Percentiles rank a stretch among this genome's conserved stretches.
Evolutionary conservation across 2,113 vertebrate genomes (phyloP).

Genomic region (Notarius lentiginosus): DNA sequence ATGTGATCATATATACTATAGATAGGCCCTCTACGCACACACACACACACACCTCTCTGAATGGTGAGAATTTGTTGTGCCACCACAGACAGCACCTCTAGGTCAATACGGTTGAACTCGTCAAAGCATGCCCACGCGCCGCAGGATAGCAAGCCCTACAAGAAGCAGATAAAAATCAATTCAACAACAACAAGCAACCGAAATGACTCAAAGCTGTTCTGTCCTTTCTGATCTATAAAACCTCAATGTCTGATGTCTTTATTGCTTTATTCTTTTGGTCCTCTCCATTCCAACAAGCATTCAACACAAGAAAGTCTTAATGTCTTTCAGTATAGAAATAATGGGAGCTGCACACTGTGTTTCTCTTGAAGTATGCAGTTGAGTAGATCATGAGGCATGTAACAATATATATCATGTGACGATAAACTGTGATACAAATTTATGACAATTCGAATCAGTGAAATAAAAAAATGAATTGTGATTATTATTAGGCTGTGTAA

Average conservation of each 20-base stretch:
- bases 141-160: slow-evolving; percentile 83
- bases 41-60: slow-evolving; percentile 67
- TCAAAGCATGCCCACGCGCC: slow-evolving; percentile 94
- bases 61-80: slow-evolving; percentile 94
- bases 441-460: too few species aligned
- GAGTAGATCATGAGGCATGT: neutral
- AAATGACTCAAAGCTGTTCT: neutral
- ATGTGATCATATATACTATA: neutral
- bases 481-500: too few species aligned
- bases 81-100: slow-evolving; percentile 91
- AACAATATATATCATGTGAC: too few species aligned
- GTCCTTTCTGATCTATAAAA: neutral
- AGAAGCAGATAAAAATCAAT: neutral
- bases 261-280: neutral
- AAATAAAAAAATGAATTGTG: too few species aligned
- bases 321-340: neutral
- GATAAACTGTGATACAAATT: too few species aligned
- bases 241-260: neutral
- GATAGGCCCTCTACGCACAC: too few species aligned
- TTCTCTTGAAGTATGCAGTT: neutral
- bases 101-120: slow-evolving; percentile 92
- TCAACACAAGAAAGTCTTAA: neutral
- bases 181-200: too few species aligned
- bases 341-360: neutral
- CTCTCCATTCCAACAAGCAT: neutral